These are phyloP conservation scores for Elephas maximus DNA, from an alignment of 2,113 vertebrate species.

Conservation along the genomic window DNA sequence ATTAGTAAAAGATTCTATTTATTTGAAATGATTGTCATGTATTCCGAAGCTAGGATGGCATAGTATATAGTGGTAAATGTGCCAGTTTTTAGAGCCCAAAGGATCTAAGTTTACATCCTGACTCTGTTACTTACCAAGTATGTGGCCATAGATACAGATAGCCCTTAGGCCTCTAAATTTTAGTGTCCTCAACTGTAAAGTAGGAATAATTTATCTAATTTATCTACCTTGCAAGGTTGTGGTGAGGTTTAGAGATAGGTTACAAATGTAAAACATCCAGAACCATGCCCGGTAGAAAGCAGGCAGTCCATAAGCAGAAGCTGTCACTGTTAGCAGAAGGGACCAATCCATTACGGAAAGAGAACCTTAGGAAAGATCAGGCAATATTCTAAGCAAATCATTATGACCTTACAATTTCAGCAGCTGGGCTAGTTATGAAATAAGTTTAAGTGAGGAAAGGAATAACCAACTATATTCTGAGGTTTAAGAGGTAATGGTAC, in stretches of 20 bases:
- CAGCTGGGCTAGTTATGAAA: conserved; percentile 8
- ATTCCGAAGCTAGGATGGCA: not conserved
- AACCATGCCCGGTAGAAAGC: not conserved
- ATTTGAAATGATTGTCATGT: not conserved
- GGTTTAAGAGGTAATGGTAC: not conserved
- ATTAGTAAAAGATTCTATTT: not conserved
- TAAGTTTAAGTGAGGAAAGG: conserved; percentile 6
- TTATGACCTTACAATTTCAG: not conserved
- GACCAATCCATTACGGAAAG: not conserved
- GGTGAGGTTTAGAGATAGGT: not conserved
- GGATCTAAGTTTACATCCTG: not conserved
- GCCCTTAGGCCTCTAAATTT: not conserved
- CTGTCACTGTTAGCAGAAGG: not conserved
- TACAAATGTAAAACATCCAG: not conserved
- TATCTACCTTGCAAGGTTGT: not conserved
- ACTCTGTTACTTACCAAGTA: not conserved
- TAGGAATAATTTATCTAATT: not conserved
- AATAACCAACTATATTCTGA: not conserved
- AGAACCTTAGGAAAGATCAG: not conserved
- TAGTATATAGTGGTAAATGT: accelerated
- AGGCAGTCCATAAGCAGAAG: not conserved
- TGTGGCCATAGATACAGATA: no score
- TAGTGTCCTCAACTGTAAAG: not conserved
- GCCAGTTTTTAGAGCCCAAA: not conserved
- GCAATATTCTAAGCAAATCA: not conserved